Conservation (phyloP, 2,113 vertebrate species). For the Oreochromis niloticus region DNA sequence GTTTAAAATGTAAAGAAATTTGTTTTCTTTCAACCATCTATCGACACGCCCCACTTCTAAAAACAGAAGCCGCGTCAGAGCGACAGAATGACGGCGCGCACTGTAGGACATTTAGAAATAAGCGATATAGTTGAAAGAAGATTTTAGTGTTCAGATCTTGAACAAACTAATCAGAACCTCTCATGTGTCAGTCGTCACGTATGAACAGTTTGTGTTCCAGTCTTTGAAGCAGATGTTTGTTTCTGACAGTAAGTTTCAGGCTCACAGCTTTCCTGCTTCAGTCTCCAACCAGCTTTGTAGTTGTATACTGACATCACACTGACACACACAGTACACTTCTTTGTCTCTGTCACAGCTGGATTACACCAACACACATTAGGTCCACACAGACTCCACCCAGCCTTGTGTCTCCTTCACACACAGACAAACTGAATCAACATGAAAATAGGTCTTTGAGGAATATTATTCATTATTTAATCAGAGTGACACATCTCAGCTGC, state of each 20-base stretch:
- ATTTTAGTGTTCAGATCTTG: rapidly evolving
- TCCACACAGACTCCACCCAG: neutral
- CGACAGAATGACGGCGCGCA: rapidly evolving
- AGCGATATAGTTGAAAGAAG: neutral
- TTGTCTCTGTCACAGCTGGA: neutral
- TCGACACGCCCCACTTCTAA: rapidly evolving
- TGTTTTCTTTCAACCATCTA: neutral
- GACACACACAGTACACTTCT: neutral
- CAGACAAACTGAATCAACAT: neutral
- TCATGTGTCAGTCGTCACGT: rapidly evolving
- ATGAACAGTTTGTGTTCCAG: neutral
- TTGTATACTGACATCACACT: neutral
- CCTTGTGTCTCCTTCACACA: neutral
- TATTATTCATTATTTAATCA: neutral
- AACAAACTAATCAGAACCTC: rapidly evolving
- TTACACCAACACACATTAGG: rapidly evolving
- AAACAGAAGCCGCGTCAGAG: rapidly evolving
- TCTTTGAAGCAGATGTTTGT: neutral
- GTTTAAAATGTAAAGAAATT: neutral
- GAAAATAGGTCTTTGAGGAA: neutral
- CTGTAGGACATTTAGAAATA: rapidly evolving
- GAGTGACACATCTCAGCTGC: rapidly evolving
- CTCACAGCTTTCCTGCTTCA: neutral
- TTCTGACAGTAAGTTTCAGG: neutral
- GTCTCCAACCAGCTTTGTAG: no score